These are phyloP conservation scores for Triplophysa tibetana DNA, from an alignment of 2,113 vertebrate genomes.

Conservation along the genomic window DNA sequence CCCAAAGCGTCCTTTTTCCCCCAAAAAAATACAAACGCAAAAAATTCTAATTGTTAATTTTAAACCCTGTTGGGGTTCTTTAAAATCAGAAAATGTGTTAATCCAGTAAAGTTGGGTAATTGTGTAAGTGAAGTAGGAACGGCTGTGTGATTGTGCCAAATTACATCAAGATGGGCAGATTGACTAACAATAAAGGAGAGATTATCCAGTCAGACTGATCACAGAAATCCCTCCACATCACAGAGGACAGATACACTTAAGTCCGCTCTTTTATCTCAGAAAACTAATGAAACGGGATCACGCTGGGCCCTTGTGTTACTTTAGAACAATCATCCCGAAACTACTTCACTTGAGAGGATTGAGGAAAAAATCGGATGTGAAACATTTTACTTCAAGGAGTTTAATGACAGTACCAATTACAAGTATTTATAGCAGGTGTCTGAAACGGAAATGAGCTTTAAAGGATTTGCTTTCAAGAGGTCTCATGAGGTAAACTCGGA, in stretches of 20 bases:
- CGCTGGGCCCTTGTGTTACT: neutral
- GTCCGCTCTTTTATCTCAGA: neutral
- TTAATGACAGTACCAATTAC: conserved; percentile 61
- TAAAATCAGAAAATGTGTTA: conserved; percentile 1
- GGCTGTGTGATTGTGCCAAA: conserved; percentile 30
- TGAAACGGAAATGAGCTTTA: conserved; percentile 61
- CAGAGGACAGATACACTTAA: neutral
- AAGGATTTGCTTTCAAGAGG: conserved; percentile 64
- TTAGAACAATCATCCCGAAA: neutral
- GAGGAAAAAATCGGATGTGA: neutral
- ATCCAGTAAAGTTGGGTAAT: conserved; percentile 4
- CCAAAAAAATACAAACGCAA: neutral
- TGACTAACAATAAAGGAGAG: conserved; percentile 15
- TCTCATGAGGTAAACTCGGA: conserved; percentile 43
- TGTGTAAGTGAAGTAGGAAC: conserved; percentile 31
- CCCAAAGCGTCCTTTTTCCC: neutral
- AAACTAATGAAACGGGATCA: neutral
- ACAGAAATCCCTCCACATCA: neutral
- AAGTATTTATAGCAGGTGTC: conserved; percentile 67
- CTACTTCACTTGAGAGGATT: neutral
- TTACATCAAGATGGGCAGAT: conserved; percentile 30
- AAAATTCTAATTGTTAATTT: neutral
- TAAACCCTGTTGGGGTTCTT: conserved; percentile 6
- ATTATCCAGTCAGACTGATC: neutral
- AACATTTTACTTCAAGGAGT: conserved; percentile 51